Evolutionary conservation across 2,113 vertebrate species (phyloP).

Genomic region (Salminus brasiliensis): DNA sequence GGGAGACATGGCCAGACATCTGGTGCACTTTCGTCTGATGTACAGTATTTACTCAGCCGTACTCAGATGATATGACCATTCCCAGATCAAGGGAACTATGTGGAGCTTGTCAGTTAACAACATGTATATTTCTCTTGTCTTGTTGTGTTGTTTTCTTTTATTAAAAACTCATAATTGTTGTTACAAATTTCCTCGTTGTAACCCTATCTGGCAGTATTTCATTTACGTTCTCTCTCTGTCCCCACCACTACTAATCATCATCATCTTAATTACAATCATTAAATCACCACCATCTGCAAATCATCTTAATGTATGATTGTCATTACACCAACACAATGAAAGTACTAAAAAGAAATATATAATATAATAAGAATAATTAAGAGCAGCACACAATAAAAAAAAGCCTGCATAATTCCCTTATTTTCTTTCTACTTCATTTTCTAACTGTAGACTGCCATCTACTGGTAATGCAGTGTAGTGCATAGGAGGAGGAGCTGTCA

Average conservation of each 20-base stretch:
- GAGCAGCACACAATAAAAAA: neutral
- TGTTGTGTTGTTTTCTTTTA: neutral
- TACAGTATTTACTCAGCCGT: neutral
- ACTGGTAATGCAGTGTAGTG: conserved; percentile 25
- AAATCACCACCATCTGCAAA: neutral
- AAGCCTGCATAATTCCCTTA: neutral
- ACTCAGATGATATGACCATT: neutral
- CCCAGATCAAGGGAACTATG: neutral
- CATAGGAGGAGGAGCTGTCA: neutral
- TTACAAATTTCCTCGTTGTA: neutral
- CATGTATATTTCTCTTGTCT: neutral
- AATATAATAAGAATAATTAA: neutral
- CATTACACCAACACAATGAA: neutral
- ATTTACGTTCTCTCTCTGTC: neutral
- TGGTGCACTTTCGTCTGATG: conserved; percentile 1
- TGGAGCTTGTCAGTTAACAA: neutral
- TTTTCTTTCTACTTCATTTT: conserved; percentile 6
- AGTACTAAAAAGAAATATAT: neutral
- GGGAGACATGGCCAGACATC: conserved; percentile 8
- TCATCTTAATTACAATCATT: too few species aligned
- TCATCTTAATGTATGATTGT: neutral
- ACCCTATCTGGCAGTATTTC: neutral
- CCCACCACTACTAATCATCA: neutral
- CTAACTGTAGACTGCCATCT: conserved; percentile 50
- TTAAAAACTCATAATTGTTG: neutral